Conservation (phyloP, 2,888 invertebrate genomes). For the Caenorhabditis sp. region DNA sequence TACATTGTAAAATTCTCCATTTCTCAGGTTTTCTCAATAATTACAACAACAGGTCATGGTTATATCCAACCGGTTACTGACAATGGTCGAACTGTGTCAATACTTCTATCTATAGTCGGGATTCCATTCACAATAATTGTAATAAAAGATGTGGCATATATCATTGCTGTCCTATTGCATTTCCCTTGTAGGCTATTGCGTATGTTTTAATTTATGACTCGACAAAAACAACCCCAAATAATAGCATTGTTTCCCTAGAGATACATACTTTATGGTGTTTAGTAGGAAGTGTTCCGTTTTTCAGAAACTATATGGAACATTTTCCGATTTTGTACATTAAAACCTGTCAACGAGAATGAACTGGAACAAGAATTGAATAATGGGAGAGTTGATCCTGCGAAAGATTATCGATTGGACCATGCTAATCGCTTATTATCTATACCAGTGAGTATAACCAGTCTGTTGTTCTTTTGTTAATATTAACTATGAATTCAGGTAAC, state of each 20-base stretch:
- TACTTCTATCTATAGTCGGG: constrained; percentile 3
- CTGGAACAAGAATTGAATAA: constrained; percentile 30
- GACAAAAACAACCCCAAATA: background rate
- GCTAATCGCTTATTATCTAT: constrained; percentile 45
- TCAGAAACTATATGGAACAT: constrained; percentile 55
- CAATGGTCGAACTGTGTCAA: constrained; percentile 2
- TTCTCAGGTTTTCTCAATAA: constrained; percentile 1
- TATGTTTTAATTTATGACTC: constrained; percentile 1
- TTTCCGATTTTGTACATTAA: constrained; percentile 62
- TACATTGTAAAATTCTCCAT: background rate
- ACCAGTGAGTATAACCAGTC: too few species aligned
- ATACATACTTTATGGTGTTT: background rate
- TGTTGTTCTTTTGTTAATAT: too few species aligned
- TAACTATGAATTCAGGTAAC: constrained; percentile 6
- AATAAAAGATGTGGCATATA: constrained; percentile 7
- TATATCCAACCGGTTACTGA: constrained; percentile 13
- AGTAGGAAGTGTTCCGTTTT: constrained; percentile 7
- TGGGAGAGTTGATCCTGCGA: background rate
- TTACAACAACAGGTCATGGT: constrained; percentile 9
- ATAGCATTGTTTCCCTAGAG: background rate
- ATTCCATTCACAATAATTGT: constrained; percentile 13
- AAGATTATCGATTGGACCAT: constrained; percentile 48
- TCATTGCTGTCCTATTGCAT: constrained; percentile 4
- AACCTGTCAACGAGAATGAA: constrained; percentile 45
- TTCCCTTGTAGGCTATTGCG: constrained; percentile 9